Conservation (phyloP, 1,140 invertebrate species). For the Yoshiicerus persimilis region DNA sequence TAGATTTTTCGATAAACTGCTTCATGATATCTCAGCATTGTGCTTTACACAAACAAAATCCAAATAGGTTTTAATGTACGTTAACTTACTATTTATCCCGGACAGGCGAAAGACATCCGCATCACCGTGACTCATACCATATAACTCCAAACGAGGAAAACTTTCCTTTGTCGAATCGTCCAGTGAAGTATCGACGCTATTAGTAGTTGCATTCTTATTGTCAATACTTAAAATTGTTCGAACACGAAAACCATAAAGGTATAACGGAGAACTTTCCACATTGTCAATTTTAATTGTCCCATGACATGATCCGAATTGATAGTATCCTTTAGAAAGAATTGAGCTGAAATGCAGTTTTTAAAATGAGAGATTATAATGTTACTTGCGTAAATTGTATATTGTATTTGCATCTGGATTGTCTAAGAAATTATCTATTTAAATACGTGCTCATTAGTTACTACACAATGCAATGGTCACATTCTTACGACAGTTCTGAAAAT, state of each 20-base stretch:
- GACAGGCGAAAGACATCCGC: neutral
- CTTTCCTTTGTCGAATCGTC: constrained; percentile 51
- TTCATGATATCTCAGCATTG: too few species aligned
- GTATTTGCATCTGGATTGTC: too few species aligned
- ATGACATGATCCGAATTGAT: constrained; percentile 59
- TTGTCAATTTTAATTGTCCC: constrained; percentile 54
- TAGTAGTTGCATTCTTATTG: constrained; percentile 50
- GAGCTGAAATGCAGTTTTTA: constrained; percentile 43
- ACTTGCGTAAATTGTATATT: too few species aligned
- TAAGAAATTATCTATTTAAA: too few species aligned
- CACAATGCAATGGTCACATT: constrained; percentile 51
- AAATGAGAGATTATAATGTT: neutral
- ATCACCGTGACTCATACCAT: neutral
- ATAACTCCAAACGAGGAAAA: neutral
- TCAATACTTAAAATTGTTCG: constrained; percentile 54
- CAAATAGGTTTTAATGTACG: neutral
- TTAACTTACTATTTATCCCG: constrained; percentile 11
- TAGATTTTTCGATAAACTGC: too few species aligned
- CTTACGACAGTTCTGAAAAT: constrained; percentile 58
- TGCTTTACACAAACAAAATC: neutral
- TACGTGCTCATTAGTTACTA: neutral
- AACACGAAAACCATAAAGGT: constrained; percentile 59
- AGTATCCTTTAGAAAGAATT: constrained; percentile 54
- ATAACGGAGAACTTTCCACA: constrained; percentile 52
- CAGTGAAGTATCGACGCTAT: constrained; percentile 56